A percentile compares a stretch with the other conserved stretches of the same genome.
Evolutionary conservation across 2,797 vertebrate genomes (phyloP).

Genomic region (Melanotaenia nigrans): DNA sequence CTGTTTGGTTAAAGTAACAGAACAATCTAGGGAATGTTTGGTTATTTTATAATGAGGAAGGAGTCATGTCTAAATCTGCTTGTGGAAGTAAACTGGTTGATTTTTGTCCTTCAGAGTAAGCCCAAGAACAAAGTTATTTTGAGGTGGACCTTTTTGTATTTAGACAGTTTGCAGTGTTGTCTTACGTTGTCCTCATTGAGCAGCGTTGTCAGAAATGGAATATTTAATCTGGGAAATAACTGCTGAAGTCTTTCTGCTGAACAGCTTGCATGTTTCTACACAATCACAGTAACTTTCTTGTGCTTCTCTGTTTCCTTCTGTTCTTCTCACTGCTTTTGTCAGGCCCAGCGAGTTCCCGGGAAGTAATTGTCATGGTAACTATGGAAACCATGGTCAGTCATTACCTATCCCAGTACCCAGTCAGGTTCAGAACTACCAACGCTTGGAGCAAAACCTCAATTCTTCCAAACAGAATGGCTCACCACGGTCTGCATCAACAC

Average conservation of each 20-base stretch:
- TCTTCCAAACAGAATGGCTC: slow-evolving; percentile 83
- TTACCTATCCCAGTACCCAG: slow-evolving; percentile 96
- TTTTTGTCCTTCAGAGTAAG: not conserved
- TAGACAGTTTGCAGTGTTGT: no score
- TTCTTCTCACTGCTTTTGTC: slow-evolving; percentile 65
- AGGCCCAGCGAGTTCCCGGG: slow-evolving; percentile 84
- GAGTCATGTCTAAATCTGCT: not conserved
- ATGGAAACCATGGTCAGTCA: slow-evolving; percentile 85
- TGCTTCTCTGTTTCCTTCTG: slow-evolving; percentile 34
- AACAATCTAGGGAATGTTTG: not conserved
- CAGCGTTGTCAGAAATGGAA: no score
- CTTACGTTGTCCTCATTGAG: no score
- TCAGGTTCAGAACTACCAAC: slow-evolving; percentile 95
- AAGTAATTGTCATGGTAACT: slow-evolving; percentile 78
- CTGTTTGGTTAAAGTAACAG: not conserved
- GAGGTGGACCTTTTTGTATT: no score
- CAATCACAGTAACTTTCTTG: slow-evolving; percentile 7
- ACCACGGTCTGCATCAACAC: slow-evolving; percentile 82
- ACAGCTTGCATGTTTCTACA: slow-evolving; percentile 4
- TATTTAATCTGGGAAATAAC: not conserved
- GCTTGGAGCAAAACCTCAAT: slow-evolving; percentile 94
- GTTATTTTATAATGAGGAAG: not conserved
- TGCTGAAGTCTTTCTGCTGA: no score
- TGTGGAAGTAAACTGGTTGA: not conserved
- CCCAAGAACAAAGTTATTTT: not conserved